Base-by-base conservation (phyloP, 2,797 vertebrate genomes). In the Bradypus variegatus region DNA sequence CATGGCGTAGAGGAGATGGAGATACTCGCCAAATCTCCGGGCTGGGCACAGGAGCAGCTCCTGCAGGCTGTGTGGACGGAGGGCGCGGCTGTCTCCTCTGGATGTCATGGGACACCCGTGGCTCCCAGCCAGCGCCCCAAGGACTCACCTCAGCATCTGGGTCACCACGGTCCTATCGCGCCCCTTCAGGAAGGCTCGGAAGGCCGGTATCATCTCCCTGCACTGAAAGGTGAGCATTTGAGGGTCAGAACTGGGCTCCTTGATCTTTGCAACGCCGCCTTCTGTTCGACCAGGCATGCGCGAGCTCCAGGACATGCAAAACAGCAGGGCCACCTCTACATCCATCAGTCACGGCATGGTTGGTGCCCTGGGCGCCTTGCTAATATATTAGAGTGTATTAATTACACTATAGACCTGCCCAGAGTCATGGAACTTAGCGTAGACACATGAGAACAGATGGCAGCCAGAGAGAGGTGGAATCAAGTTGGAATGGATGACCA, bases 161-260 rank as follows among this genome's bases (percentile, higher is more conserved):
- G 98, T 98, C 27, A 95, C 89, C 10, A 98, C 88, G 6, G 98
- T 98, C 92, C 97, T 96, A 95, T 98, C 98, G 0, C 96, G 95
- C 92, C 98, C 98, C 95, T 98, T 98, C 95, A 99, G 93, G 96
- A 99, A 99, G 77, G 98, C 98, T 67, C 98, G 97, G 89, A 99
- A 99, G 2, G 94, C 85, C 78, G 98, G 98, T 64, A 96, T 97
- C 2, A 88, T 95, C 91, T 98, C 98, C 88, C 97, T 97, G 97
- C 98, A 98, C 98, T 99, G 94, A 80, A 92, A 97, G 78, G 90
- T 86, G 95, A 79, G 93, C 29, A 23, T 88, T 33, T 82, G n/a
- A 18, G 23, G 25, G 50, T 94, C 92, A 95, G 23, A 80, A 81
- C 13, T 65, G 62, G 27, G 41, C 79, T 89, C 27, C 41, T 2